These are phyloP conservation scores for Platerodrilus igneus DNA, from an alignment of 2,888 invertebrate species.

Conservation along the genomic window DNA sequence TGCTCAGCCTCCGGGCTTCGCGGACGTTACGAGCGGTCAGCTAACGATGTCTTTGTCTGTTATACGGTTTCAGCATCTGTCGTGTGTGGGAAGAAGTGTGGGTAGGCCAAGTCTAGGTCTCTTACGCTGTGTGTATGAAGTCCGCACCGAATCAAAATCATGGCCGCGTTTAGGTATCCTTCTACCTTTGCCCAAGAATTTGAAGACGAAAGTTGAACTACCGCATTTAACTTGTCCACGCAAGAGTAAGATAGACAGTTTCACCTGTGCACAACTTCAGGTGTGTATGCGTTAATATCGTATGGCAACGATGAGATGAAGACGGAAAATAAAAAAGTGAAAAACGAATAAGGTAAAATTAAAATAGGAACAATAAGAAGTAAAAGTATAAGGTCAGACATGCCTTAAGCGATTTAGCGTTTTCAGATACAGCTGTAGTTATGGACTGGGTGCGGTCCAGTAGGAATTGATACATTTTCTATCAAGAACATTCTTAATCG, in stretches of 20 bases:
- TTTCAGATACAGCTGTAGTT: constrained; percentile 37
- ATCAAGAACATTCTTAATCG: no score
- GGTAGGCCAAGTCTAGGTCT: constrained; percentile 33
- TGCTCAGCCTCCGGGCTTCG: constrained; percentile 69
- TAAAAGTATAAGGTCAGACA: constrained; percentile 44
- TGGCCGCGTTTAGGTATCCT: constrained; percentile 40
- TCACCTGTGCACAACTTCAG: constrained; percentile 40
- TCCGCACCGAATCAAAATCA: constrained; percentile 41
- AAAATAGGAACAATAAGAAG: constrained; percentile 44
- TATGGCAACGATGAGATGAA: constrained; percentile 36
- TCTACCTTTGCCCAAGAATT: constrained; percentile 23
- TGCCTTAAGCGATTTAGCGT: constrained; percentile 39
- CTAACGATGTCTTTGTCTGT: constrained; percentile 50
- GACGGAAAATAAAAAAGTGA: constrained; percentile 41
- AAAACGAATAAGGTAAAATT: constrained; percentile 41
- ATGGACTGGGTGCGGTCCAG: constrained; percentile 23
- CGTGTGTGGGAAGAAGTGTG: constrained; percentile 37
- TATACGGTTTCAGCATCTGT: constrained; percentile 16
- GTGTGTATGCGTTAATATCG: constrained; percentile 31
- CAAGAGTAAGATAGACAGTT: constrained; percentile 26
- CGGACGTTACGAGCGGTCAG: constrained; percentile 57
- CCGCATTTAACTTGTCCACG: constrained; percentile 8
- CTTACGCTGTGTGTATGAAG: constrained; percentile 38
- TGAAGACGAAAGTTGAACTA: constrained; percentile 22
- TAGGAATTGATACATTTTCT: no score